Base-by-base conservation (phyloP, 2,888 invertebrate species). In the Monopis laevigella region DNA sequence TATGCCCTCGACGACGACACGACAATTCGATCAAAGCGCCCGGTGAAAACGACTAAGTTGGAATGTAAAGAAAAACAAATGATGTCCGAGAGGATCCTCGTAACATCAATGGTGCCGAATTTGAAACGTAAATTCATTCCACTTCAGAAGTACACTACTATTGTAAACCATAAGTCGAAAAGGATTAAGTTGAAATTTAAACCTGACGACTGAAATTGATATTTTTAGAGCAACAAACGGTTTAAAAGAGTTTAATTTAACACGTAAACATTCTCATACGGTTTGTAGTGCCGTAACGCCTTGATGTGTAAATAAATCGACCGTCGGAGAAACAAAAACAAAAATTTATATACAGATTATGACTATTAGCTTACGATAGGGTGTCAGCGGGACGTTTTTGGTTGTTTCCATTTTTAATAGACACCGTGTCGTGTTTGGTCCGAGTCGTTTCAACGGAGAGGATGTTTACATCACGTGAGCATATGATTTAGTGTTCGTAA, bases 401-500 rank as follows among this genome's bases (percentile, higher is more conserved):
- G 65, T 64, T 59, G 64, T 64, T 60, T 61, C 50, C 53, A 54
- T 66, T 67, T 62, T 60, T 71, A 59, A 56, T 60, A 27, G 42
- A 11, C 13, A 24, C 24, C 24, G 6, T 6, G 24, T 10, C 24
- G 24, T 28, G 65, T 57, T 53, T 46, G 46, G 49, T 48, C 46
- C 52, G 51, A 55, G 56, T 48, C 49, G 45, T 32, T 32, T 32
- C 36, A 36, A 36, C 13, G 11, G 62, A 58, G 64, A 74, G 77
- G 77, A 75, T 74, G 77, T 77, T 78, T 78, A 75, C 61, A 59
- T 62, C 65, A 68, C 64, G 71, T 72, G 66, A 59, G 66, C 68
- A n/a, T 70, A 71, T 77, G 75, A 77, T 74, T 73, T 72, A 73
- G 69, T 72, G 72, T 65, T 63, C 71, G 72, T 74, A 71, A 77